Evolutionary conservation across 2,113 vertebrate genomes (phyloP).

Genomic region (Marmota monax): DNA sequence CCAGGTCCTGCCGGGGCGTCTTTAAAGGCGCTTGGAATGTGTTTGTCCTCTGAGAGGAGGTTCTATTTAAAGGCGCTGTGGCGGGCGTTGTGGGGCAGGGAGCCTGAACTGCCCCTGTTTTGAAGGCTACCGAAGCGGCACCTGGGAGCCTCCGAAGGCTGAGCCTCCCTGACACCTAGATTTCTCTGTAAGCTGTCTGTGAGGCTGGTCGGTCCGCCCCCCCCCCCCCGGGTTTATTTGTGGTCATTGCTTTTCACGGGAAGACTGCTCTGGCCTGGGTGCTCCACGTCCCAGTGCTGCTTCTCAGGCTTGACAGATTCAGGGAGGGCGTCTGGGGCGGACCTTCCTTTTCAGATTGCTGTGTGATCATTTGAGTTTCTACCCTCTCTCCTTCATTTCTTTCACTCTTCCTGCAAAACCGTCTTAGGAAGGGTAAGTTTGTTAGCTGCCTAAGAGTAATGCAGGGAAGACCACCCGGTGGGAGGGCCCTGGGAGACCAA

Average conservation of each 20-base stretch:
- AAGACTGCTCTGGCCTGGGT: background rate
- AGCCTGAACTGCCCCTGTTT: background rate
- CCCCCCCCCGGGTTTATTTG: background rate
- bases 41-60: slow-evolving; percentile 29
- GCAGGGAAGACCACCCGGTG: too few species aligned
- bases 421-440: background rate
- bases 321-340: rapidly evolving
- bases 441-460: background rate
- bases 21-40: slow-evolving; percentile 67
- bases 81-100: background rate
- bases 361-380: background rate
- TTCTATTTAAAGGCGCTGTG: slow-evolving; percentile 74
- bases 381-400: too few species aligned
- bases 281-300: too few species aligned
- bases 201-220: background rate
- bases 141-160: background rate
- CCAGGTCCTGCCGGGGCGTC: slow-evolving; percentile 71
- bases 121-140: background rate
- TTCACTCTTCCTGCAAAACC: background rate
- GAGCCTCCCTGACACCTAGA: background rate
- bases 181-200: rapidly evolving
- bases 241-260: background rate
- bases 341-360: background rate
- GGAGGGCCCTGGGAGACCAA: background rate
- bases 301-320: background rate